phyloP scores from a whole-genome alignment of 1,140 invertebrate genomes.

The Heliothis virescens region DNA sequence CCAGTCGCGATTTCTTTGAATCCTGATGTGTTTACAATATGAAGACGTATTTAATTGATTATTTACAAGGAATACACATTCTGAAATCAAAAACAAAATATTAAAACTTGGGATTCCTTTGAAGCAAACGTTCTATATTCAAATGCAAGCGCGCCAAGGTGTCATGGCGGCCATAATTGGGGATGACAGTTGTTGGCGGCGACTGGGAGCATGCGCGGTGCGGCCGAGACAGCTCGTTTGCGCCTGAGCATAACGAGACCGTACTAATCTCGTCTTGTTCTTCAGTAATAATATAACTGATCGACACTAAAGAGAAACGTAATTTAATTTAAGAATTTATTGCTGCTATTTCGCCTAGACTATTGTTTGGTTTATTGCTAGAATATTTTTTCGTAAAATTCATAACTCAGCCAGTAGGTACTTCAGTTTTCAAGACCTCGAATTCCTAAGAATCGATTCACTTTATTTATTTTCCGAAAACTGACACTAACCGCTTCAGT shows the following conservation, averaged over 20 bases:
- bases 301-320: slow-evolving; percentile 60
- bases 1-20: slow-evolving; percentile 33
- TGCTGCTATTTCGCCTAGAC: slow-evolving; percentile 4
- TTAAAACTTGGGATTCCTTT: slow-evolving; percentile 60
- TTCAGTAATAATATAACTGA: slow-evolving; percentile 68
- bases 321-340: slow-evolving; percentile 61
- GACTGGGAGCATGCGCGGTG: slow-evolving; percentile 51
- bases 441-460: too few species aligned
- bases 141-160: slow-evolving; percentile 78
- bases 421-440: too few species aligned
- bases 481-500: too few species aligned
- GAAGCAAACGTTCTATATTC: slow-evolving; percentile 72
- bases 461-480: too few species aligned
- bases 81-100: slow-evolving; percentile 53
- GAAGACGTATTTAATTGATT: slow-evolving; percentile 49
- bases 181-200: slow-evolving; percentile 76
- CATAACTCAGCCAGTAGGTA: not conserved
- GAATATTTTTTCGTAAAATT: not conserved
- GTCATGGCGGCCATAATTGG: slow-evolving; percentile 82
- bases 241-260: slow-evolving; percentile 74
- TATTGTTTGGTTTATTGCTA: slow-evolving; percentile 11
- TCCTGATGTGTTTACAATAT: slow-evolving; percentile 42
- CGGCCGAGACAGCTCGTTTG: slow-evolving; percentile 66
- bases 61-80: slow-evolving; percentile 48
- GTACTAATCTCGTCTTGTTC: slow-evolving; percentile 73